These are phyloP conservation scores for Centruroides sculpturatus DNA, from an alignment of 1,140 invertebrate species.

Conservation along the genomic window DNA sequence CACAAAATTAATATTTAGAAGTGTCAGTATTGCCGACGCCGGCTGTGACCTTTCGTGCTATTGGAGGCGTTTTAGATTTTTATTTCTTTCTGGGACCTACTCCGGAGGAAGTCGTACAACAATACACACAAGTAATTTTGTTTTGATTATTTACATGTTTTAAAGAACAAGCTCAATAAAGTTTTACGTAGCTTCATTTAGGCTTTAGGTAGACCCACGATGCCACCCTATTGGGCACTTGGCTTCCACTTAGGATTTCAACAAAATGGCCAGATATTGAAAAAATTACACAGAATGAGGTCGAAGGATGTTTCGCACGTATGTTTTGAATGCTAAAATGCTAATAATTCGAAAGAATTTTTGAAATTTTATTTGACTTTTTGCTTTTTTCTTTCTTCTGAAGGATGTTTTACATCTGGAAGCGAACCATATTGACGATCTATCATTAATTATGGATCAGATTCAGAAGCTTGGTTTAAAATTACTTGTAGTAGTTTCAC, in stretches of 20 bases:
- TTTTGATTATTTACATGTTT: neutral
- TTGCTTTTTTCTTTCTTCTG: no score
- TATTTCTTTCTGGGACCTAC: slow-evolving; percentile 19
- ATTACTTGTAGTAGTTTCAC: no score
- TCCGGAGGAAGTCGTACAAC: slow-evolving; percentile 18
- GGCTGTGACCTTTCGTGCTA: slow-evolving; percentile 16
- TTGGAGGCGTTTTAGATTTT: slow-evolving; percentile 20
- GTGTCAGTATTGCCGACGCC: slow-evolving; percentile 17
- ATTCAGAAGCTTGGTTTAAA: no score
- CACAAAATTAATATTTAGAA: slow-evolving; percentile 9
- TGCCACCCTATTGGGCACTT: slow-evolving; percentile 28
- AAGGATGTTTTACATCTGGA: no score
- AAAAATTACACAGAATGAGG: no score
- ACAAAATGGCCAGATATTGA: no score
- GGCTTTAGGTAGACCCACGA: slow-evolving; percentile 19
- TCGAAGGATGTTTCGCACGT: no score
- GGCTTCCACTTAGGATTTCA: slow-evolving; percentile 24
- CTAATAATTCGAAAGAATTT: no score
- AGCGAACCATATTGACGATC: no score
- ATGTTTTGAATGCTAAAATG: no score
- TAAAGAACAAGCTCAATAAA: neutral
- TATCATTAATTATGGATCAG: no score
- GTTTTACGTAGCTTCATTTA: neutral
- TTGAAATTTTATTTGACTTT: no score
- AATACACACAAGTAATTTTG: slow-evolving; percentile 19